Base-by-base conservation (phyloP, 2,888 invertebrate genomes). In the Erynnis tages region DNA sequence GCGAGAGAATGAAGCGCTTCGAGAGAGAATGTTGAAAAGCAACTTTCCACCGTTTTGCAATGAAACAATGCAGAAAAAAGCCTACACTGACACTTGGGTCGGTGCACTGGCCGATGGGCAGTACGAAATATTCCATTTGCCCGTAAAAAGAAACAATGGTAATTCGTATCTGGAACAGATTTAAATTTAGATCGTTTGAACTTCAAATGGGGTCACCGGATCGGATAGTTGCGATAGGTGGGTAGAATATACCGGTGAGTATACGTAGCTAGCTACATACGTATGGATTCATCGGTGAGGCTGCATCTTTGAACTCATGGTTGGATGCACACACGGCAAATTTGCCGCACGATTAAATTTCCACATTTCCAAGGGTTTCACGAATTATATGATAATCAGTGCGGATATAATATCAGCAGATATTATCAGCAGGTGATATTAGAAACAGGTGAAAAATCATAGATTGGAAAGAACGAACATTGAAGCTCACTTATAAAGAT, bases 301-400 rank as follows among this genome's bases (percentile, higher is more conserved):
- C 30, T 49, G 49, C 49, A 41, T 49, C 49, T 49, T 49, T 49
- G 49, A 49, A 49, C 49, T 41, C 41, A 49, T 41, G 49, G 49
- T 27, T 49, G 10, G 32, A 25, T 43, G 49, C 41, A 34, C 41
- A 34, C 19, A 34, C 41, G 27, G 41, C 27, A 34, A 50, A 50
- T 50, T 50, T 50, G 23, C 49, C 49, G 27, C 19, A 25, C 49
- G 49, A 50, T 43, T 50, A 43, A 50, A 35, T 50, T 43, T 27
- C 41, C 49, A 50, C 49, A 43, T 47, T 47, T 47, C 47, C 29
- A 48, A 38, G 38, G 38, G 10, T 38, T 38, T 38, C 21, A 30
- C 10, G 16, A 48, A 48, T 48, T 29, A 38, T 48, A 38, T 29
- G 47, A 38, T 48, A 48, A 48, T 48, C 38, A 38, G 29, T 38